A percentile compares a stretch with the other conserved stretches of the same genome.
phyloP scores from a whole-genome alignment of 2,113 vertebrate species.

The Salvelinus alpinus region DNA sequence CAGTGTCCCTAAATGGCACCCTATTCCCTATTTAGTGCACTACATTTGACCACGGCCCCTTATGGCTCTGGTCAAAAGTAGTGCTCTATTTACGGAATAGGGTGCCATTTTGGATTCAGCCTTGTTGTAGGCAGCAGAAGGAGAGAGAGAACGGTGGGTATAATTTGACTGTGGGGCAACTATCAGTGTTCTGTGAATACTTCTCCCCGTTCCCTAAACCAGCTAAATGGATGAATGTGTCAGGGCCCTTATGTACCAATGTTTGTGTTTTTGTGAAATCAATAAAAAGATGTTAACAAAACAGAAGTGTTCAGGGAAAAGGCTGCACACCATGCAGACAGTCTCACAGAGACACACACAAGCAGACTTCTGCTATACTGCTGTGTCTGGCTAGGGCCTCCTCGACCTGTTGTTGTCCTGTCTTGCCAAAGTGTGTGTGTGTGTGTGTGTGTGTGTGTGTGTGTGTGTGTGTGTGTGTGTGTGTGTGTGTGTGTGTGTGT shows the following conservation, averaged over 20 bases:
- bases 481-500: too few species aligned
- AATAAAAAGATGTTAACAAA: too few species aligned
- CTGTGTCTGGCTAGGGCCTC: constrained; percentile 10
- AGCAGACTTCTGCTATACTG: constrained; percentile 15
- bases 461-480: too few species aligned
- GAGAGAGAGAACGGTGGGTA: background rate
- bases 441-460: background rate
- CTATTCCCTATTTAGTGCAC: background rate
- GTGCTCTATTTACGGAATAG: too few species aligned
- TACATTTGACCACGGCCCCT: too few species aligned
- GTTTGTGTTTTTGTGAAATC: too few species aligned
- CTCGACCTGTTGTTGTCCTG: constrained; percentile 63
- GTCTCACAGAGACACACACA: background rate
- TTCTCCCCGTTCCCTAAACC: too few species aligned
- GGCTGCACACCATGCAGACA: constrained; percentile 1
- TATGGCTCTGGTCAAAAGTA: too few species aligned
- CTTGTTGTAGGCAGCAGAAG: constrained; percentile 10
- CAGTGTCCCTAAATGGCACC: background rate
- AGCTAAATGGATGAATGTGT: too few species aligned
- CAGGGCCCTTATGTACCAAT: too few species aligned
- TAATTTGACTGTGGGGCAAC: too few species aligned
- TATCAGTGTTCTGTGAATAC: too few species aligned
- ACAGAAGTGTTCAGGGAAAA: background rate
- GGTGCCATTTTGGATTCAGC: background rate
- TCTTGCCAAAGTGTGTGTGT: constrained; percentile 17